phyloP scores from a whole-genome alignment of 2,888 invertebrate genomes.

The Acleris sparsana region DNA sequence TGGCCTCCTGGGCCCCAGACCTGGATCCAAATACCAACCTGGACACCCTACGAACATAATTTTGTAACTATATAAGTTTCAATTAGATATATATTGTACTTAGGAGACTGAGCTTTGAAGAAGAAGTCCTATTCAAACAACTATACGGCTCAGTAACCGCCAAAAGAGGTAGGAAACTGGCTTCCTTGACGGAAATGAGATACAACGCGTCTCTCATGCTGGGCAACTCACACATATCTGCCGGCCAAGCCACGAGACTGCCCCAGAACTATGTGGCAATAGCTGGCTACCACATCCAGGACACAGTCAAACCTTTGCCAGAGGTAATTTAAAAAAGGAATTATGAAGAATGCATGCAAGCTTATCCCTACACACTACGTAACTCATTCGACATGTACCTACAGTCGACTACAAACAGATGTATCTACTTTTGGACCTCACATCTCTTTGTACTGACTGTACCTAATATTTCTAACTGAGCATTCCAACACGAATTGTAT shows the following conservation, averaged over 20 bases:
- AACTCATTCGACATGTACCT: no score
- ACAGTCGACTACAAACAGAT: no score
- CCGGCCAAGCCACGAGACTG: conserved; percentile 46
- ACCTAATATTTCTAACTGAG: no score
- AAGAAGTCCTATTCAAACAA: conserved; percentile 40
- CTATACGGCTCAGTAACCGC: conserved; percentile 44
- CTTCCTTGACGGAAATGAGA: conserved; percentile 44
- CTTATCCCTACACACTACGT: no score
- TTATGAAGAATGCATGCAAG: neutral
- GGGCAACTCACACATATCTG: conserved; percentile 52
- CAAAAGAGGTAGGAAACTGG: conserved; percentile 45
- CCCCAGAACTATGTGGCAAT: conserved; percentile 54
- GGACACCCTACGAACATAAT: no score
- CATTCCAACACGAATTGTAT: no score
- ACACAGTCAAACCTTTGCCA: conserved; percentile 50
- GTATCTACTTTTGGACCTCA: no score
- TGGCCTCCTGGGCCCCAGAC: no score
- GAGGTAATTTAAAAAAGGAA: conserved; percentile 45
- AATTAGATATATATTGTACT: neutral
- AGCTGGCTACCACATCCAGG: conserved; percentile 57
- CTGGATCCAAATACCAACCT: no score
- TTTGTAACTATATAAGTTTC: no score
- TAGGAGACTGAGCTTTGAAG: conserved; percentile 42
- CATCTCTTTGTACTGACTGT: no score
- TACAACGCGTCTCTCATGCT: conserved; percentile 54